Conservation (phyloP, 2,888 invertebrate species). For the Listrodromus nycthemerus region DNA sequence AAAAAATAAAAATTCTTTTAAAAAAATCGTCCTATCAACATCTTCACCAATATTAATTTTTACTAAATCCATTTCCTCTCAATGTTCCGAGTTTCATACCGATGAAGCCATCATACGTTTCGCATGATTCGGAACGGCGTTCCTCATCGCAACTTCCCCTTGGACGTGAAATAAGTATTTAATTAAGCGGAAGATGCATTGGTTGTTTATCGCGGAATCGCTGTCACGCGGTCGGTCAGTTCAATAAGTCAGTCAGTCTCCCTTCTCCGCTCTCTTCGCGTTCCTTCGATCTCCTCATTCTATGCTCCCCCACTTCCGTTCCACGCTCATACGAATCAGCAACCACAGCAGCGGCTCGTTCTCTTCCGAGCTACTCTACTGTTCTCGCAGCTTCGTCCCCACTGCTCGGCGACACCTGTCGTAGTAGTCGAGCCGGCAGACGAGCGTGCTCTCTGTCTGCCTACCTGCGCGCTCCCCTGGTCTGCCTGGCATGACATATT, state of each 20-base stretch:
- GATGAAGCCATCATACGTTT: background rate
- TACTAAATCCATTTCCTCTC: background rate
- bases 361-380: constrained; percentile 56
- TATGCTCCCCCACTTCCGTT: constrained; percentile 49
- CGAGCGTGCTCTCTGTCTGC: constrained; percentile 66
- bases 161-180: background rate
- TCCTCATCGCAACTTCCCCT: background rate
- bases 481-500: constrained; percentile 58
- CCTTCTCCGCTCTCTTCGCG: constrained; percentile 29
- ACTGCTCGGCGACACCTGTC: constrained; percentile 68
- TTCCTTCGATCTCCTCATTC: constrained; percentile 39
- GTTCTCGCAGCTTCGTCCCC: constrained; percentile 56
- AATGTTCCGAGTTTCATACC: background rate
- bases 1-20: background rate
- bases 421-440: constrained; percentile 66
- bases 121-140: background rate
- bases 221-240: constrained; percentile 20
- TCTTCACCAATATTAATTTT: background rate
- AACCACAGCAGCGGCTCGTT: constrained; percentile 34
- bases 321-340: constrained; percentile 43
- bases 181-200: background rate
- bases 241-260: constrained; percentile 25
- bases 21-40: background rate
- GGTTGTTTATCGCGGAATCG: constrained; percentile 26
- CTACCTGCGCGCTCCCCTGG: constrained; percentile 65